Evolutionary conservation across 2,888 invertebrate species (phyloP), one percentile per base, ranked within the genome.

Genomic region (Acheta domesticus): DNA sequence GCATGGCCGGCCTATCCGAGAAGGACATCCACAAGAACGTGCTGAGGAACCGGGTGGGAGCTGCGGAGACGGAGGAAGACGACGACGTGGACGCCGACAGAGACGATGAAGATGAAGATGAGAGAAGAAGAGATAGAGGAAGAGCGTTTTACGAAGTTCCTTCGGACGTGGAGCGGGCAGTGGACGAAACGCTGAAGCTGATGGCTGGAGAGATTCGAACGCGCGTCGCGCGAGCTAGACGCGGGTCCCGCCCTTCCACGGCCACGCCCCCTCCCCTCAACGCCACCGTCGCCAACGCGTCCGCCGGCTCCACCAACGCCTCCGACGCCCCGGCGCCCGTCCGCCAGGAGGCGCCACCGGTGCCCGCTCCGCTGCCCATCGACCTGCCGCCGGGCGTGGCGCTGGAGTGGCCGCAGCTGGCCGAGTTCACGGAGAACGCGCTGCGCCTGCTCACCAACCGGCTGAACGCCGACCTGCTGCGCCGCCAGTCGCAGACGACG

Each of bases 401-500:
- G 36, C 36, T 36, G 62, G 62, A 62, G n/a, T 62, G 62, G 62
- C 62, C 62, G 62, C 62, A 62, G n/a, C 14, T 62, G 16, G 5
- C 62, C 4, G 62, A 62, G n/a, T n/a, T 62, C n/a, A 16, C 62
- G 16, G 62, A 62, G n/a, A 62, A n/a, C 62, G 62, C 62, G 16
- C 62, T 62, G 16, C 62, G 62, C 14, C 62, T 62, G 16, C 62
- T 62, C 16, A 62, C 62, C 2, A 77, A 79, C 12, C 75, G 80
- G 14, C 49, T 80, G 16, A 80, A 80, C 74, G 48, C 79, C 23
- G 79, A 80, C 74, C 77, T 80, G 50, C 74, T 80, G 36, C 49
- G 80, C 1, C n/a, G 77, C n/a, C 36, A 76, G 76, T 50, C 76
- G n/a, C 48, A 49, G 76, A 80, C 79, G 80, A 76, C 79, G 49